Conservation (phyloP, 2,888 invertebrate species). For the Melinaea marsaeus region DNA sequence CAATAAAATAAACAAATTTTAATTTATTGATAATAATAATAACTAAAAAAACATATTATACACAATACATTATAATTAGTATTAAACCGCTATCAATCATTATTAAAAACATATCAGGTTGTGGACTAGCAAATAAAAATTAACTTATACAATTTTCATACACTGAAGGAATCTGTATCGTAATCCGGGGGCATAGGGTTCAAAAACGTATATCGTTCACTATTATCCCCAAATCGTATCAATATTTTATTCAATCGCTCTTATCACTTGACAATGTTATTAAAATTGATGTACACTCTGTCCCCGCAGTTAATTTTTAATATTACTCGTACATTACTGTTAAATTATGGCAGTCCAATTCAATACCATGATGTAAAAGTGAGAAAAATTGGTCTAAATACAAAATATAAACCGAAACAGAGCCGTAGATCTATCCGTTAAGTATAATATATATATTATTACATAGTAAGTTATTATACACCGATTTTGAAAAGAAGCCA, state of each 20-base stretch:
- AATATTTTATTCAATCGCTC: background rate
- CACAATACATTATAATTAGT: conserved; percentile 78
- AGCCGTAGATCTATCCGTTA: conserved; percentile 57
- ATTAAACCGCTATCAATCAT: conserved; percentile 76
- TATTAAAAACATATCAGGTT: conserved; percentile 71
- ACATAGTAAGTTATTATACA: conserved; percentile 58
- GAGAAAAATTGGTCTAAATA: conserved; percentile 74
- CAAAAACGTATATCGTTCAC: background rate
- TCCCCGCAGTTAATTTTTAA: conserved; percentile 24
- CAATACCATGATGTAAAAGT: conserved; percentile 66
- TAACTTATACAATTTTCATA: conserved; percentile 54
- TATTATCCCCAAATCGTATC: background rate
- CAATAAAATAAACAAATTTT: conserved; percentile 76
- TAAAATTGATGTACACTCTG: conserved; percentile 19
- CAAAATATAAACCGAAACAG: conserved; percentile 53
- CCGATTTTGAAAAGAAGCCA: conserved; percentile 68
- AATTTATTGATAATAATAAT: conserved; percentile 77
- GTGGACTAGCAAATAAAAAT: conserved; percentile 76
- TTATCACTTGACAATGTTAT: background rate
- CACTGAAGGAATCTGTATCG: conserved; percentile 26
- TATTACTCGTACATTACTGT: conserved; percentile 37
- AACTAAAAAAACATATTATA: conserved; percentile 71
- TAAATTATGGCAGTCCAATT: conserved; percentile 74
- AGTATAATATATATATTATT: conserved; percentile 48
- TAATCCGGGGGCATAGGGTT: conserved; percentile 18